These are phyloP conservation scores for Donacobius atricapilla DNA, from an alignment of 2,113 vertebrate genomes.

Conservation along the genomic window DNA sequence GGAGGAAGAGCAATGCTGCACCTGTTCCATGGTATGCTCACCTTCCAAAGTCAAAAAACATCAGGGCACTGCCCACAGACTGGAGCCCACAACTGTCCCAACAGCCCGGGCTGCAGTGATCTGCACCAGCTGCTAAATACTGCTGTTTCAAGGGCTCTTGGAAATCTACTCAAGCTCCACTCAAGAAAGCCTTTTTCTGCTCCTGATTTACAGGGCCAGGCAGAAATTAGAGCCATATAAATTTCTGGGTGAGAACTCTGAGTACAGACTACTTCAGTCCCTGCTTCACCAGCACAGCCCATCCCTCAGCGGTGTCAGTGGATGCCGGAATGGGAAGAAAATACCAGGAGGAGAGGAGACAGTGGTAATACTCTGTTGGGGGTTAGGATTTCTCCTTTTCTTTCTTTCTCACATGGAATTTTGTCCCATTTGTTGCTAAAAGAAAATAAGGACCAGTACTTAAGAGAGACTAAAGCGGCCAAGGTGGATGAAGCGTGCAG, in stretches of 20 bases:
- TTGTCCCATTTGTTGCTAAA: background rate
- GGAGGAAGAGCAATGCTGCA: background rate
- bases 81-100: background rate
- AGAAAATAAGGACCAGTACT: background rate
- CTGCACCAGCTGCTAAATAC: background rate
- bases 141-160: background rate
- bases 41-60: background rate
- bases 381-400: background rate
- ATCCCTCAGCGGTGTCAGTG: background rate
- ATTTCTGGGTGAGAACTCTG: background rate
- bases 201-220: background rate
- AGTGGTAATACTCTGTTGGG: background rate
- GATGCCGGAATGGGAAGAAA: rapidly evolving
- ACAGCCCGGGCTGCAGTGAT: background rate
- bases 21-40: background rate
- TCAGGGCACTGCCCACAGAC: background rate
- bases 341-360: rapidly evolving
- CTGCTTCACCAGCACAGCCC: background rate
- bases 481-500: background rate
- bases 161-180: background rate
- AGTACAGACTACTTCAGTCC: too few species aligned
- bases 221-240: background rate
- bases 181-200: background rate
- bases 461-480: background rate
- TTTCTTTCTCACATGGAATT: background rate